These are phyloP conservation scores for Catagonus wagneri DNA, from an alignment of 2,113 vertebrate genomes.

Conservation along the genomic window DNA sequence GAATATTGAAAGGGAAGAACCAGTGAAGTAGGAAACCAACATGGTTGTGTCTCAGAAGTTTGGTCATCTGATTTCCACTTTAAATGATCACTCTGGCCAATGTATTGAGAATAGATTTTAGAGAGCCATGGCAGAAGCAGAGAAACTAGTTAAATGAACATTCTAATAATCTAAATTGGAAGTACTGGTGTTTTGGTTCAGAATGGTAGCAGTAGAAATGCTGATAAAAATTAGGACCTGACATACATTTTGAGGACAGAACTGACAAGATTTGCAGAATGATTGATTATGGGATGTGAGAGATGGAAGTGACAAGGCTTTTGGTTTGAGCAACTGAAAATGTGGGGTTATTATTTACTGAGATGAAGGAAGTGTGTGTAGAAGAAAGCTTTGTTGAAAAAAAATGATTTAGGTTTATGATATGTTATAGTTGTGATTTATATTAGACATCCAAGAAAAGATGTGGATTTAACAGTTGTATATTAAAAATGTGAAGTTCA, in stretches of 20 bases:
- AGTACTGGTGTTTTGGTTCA: background rate
- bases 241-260: background rate
- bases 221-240: background rate
- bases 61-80: background rate
- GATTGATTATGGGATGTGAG: background rate
- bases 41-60: background rate
- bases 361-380: background rate
- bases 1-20: background rate
- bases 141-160: background rate
- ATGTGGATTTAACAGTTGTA: background rate
- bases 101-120: background rate
- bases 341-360: background rate
- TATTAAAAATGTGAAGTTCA: background rate
- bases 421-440: conserved; percentile 22
- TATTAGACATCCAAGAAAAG: conserved; percentile 14
- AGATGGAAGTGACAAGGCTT: background rate
- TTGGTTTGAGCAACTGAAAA: background rate
- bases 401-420: conserved; percentile 2
- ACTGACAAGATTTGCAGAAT: background rate
- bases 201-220: background rate
- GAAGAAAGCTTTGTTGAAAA: conserved; percentile 26
- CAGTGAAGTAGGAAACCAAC: background rate
- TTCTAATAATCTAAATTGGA: background rate
- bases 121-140: background rate
- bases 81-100: background rate